These are phyloP conservation scores for cat (Felis catus) DNA, from an alignment of 2,113 vertebrate genomes.

Conservation along the genomic window DNA sequence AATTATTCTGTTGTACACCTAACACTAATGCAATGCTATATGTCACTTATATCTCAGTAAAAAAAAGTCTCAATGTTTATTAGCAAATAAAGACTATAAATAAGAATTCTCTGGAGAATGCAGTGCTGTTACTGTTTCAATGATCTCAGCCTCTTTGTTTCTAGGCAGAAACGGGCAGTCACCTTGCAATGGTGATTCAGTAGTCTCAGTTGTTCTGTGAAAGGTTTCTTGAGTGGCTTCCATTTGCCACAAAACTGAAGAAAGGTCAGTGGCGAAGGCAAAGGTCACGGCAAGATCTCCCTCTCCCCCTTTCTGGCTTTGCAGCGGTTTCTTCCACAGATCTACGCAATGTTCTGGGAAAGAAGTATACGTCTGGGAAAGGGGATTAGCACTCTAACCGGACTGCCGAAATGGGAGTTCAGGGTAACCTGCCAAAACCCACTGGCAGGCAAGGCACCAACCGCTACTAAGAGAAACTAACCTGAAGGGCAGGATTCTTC, in stretches of 20 bases:
- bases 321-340: background rate
- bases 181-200: background rate
- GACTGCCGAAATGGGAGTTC: background rate
- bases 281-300: background rate
- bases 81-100: constrained; percentile 9
- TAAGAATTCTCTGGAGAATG: background rate
- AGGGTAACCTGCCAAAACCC: background rate
- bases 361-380: background rate
- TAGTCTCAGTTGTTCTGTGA: background rate
- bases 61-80: background rate
- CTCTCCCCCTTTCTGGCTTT: background rate
- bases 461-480: background rate
- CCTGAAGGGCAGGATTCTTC: background rate
- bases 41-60: background rate
- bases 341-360: background rate
- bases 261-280: background rate
- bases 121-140: background rate
- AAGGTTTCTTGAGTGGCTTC: background rate
- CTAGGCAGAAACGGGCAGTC: background rate
- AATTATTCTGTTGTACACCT: background rate
- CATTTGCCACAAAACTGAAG: background rate
- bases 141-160: background rate
- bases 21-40: background rate
- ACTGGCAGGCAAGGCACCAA: background rate
- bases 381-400: background rate